Evolutionary conservation across 2,888 invertebrate genomes (phyloP), one percentile per base, ranked within the genome.

Genomic region (Mechanitis mazaeus): DNA sequence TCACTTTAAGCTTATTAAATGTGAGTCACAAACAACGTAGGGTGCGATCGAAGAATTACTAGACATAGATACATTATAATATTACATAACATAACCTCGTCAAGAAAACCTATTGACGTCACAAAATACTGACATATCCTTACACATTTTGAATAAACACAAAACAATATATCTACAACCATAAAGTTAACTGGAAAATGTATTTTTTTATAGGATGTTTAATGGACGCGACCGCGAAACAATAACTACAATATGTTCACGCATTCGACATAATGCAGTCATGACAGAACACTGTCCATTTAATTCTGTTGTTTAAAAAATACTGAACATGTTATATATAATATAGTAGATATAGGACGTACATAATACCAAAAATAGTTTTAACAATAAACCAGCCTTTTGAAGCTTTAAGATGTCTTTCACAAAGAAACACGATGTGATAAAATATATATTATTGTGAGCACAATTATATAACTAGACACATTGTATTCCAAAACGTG

Each of bases 41-140:
- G 54, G 42, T 50, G 50, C 58, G 58, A 58, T 54, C 54, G 58
- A 50, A 60, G 65, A 64, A 54, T 53, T 53, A 20, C 59, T 59
- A 59, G 54, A 55, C 59, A 20, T 12, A 35, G 56, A 31, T 62
- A 62, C 55, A 55, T 64, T 58, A 79, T 69, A 72, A 75, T 78
- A 78, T 87, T 88, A 87, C 86, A 87, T 87, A 87, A 88, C 83
- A 77, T 83, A 83, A 85, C 82, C 82, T 81, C 71, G 64, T 59
- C 66, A 70, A 75, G 70, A 77, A 77, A 72, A 69, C 64, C 60
- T 63, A 74, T 64, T 80, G 79, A 79, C 79, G 80, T 79, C 81
- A 80, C 67, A 62, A 64, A 65, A 69, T 67, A 64, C 55, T 58
- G 20, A 31, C 31, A 50, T n/a, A 58, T 58, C 58, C 55, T 60